Conservation (phyloP, 2,888 invertebrate genomes). For the Netelia virgata region DNA sequence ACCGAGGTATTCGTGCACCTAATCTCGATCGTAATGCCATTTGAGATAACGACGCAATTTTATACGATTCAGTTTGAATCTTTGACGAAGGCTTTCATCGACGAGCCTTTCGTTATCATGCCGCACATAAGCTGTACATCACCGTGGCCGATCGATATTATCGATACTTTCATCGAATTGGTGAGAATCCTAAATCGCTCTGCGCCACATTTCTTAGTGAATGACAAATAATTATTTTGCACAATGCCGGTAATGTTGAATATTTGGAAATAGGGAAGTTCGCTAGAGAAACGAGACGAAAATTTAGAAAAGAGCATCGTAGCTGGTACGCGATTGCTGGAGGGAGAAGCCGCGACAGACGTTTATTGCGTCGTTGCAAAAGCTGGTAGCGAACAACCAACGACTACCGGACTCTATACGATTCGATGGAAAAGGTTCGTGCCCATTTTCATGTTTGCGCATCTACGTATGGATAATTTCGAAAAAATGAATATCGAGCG, state of each 20-base stretch:
- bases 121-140: slow-evolving; percentile 89
- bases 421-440: slow-evolving; percentile 87
- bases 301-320: slow-evolving; percentile 78
- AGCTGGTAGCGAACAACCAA: slow-evolving; percentile 84
- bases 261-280: slow-evolving; percentile 76
- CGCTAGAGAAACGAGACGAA: slow-evolving; percentile 76
- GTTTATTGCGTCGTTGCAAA: slow-evolving; percentile 85
- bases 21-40: slow-evolving; percentile 89
- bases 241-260: neutral
- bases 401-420: slow-evolving; percentile 86
- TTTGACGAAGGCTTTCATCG: slow-evolving; percentile 88
- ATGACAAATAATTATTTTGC: no score
- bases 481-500: neutral
- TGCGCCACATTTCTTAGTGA: no score
- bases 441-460: neutral
- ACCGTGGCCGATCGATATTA: slow-evolving; percentile 89
- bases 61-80: slow-evolving; percentile 89
- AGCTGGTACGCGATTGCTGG: slow-evolving; percentile 82
- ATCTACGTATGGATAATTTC: no score
- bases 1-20: slow-evolving; percentile 88
- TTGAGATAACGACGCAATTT: slow-evolving; percentile 89
- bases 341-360: slow-evolving; percentile 86
- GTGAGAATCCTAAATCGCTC: slow-evolving; percentile 78
- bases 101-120: slow-evolving; percentile 90
- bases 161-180: slow-evolving; percentile 88